phyloP scores from a whole-genome alignment of 2,113 vertebrate genomes.

The Poeciliopsis prolifica region DNA sequence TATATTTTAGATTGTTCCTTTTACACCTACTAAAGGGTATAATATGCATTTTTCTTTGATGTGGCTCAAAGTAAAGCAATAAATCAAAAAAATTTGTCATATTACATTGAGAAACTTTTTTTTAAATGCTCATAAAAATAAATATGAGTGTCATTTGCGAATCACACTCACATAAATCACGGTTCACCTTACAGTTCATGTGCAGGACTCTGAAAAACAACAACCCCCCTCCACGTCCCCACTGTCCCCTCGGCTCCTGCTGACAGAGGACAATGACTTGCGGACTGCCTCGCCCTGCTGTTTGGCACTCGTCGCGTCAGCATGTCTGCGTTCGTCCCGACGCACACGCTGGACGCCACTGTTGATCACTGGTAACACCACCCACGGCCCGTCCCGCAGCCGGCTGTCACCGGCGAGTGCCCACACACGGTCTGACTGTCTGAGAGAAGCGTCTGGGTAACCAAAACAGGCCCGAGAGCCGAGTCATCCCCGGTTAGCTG shows the following conservation, averaged over 20 bases:
- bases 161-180: background rate
- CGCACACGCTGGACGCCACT: conserved; percentile 19
- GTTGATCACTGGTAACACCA: conserved; percentile 41
- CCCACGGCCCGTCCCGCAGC: conserved; percentile 55
- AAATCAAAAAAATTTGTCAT: too few relatives aligned
- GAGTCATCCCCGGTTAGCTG: conserved; percentile 50
- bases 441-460: conserved; percentile 49
- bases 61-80: too few relatives aligned
- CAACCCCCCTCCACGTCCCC: too few relatives aligned
- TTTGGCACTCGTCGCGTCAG: conserved; percentile 35
- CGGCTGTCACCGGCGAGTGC: conserved; percentile 28
- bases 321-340: conserved; percentile 36
- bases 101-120: background rate
- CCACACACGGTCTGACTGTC: conserved; percentile 55
- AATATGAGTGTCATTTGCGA: too few relatives aligned
- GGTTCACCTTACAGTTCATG: background rate
- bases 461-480: conserved; percentile 49
- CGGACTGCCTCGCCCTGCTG: conserved; percentile 36
- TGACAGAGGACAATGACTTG: conserved; percentile 57
- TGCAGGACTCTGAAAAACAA: conserved; percentile 3
- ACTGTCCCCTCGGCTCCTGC: conserved; percentile 11
- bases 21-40: too few relatives aligned
- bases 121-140: background rate
- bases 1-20: too few relatives aligned
- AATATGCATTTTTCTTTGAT: too few relatives aligned